These are phyloP conservation scores for Centropus bengalensis DNA, from an alignment of 2,113 vertebrate species.

Conservation along the genomic window DNA sequence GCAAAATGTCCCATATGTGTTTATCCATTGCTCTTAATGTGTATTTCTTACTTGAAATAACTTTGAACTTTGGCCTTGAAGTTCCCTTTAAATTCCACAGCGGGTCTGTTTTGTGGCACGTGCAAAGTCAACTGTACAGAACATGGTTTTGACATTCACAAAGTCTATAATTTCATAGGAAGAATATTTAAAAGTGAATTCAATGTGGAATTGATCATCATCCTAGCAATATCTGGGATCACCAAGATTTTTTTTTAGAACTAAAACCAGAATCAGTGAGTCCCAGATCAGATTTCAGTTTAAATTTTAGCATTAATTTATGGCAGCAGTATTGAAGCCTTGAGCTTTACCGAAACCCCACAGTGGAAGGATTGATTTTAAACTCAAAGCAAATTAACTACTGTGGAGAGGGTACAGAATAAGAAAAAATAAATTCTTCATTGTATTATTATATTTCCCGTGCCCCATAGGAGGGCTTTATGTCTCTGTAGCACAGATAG, in stretches of 20 bases:
- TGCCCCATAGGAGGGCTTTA: background rate
- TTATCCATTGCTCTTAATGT: background rate
- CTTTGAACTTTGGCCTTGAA: background rate
- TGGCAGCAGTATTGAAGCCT: background rate
- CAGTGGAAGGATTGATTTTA: background rate
- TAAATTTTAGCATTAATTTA: slow-evolving; percentile 9
- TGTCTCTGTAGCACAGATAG: background rate
- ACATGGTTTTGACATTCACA: background rate
- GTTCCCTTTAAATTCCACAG: background rate
- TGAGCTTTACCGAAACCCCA: background rate
- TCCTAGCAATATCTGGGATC: background rate
- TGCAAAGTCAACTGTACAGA: background rate
- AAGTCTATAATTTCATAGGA: background rate
- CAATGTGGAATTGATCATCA: background rate
- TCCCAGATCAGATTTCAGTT: background rate
- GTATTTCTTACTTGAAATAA: background rate
- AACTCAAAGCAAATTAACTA: slow-evolving; percentile 19
- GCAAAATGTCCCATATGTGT: background rate
- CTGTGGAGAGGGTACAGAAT: background rate
- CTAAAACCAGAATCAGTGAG: background rate
- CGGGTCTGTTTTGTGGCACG: background rate
- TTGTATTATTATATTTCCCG: background rate
- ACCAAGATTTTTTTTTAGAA: background rate
- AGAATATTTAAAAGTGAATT: background rate
- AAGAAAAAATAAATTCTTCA: background rate